Percentiles rank a stretch among this genome's conserved stretches.
These are phyloP conservation scores for Heliothis peltigera DNA, from an alignment of 2,888 invertebrate species.

Conservation along the genomic window DNA sequence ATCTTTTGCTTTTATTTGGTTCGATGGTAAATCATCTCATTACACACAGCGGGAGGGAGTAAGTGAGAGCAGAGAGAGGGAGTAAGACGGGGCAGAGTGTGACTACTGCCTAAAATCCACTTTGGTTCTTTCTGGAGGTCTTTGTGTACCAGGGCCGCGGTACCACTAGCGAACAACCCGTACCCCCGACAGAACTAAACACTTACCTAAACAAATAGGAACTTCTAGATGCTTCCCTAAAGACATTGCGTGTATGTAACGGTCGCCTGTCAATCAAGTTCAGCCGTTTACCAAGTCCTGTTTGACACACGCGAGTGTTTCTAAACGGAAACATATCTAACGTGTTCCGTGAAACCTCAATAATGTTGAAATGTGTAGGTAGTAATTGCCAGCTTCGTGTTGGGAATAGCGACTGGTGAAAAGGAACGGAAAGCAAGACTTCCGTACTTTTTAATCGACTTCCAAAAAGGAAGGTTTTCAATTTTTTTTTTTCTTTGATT, in stretches of 20 bases:
- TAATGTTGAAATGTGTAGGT: background rate
- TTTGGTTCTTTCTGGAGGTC: no score
- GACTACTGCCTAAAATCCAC: no score
- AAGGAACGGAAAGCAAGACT: constrained; percentile 18
- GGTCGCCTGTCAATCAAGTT: constrained; percentile 6
- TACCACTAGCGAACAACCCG: no score
- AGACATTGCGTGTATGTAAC: background rate
- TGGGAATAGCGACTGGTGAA: constrained; percentile 5
- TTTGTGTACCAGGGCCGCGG: no score
- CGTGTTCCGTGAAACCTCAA: background rate
- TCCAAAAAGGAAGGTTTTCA: no score
- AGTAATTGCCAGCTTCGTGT: constrained; percentile 10
- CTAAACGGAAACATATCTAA: background rate
- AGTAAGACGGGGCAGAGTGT: no score
- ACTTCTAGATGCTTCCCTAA: background rate
- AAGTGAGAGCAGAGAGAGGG: no score
- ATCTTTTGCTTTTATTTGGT: no score
- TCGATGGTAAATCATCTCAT: no score
- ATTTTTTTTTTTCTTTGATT: no score
- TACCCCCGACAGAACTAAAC: no score
- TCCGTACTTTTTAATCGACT: constrained; percentile 5
- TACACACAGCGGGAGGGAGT: no score
- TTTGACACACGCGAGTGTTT: constrained; percentile 3
- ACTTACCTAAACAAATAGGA: background rate
- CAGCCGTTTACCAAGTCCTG: background rate